These are phyloP conservation scores for Chaetodon trifasciatus DNA, from an alignment of 2,797 vertebrate species.

Conservation along the genomic window DNA sequence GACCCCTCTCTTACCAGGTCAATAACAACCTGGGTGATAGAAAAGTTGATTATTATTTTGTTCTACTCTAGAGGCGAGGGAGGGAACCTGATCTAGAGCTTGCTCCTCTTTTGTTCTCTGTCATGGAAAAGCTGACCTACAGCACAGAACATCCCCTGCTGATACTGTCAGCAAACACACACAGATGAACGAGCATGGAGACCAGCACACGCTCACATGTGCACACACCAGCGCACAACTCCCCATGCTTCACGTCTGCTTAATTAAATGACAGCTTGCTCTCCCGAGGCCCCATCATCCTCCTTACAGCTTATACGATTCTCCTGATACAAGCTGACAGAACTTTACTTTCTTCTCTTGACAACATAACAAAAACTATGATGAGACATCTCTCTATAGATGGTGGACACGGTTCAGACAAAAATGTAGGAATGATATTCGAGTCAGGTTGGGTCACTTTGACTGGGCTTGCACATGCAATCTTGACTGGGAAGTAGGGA, in stretches of 20 bases:
- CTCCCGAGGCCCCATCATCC: slow-evolving; percentile 62
- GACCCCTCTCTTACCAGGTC: slow-evolving; percentile 27
- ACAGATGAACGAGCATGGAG: slow-evolving; percentile 11
- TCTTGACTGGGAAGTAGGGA: no score
- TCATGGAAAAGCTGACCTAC: slow-evolving; percentile 49
- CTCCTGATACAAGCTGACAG: slow-evolving; percentile 39
- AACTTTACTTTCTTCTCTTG: slow-evolving; percentile 18
- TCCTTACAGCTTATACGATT: slow-evolving; percentile 43
- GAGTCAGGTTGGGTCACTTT: no score
- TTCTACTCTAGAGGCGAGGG: not conserved
- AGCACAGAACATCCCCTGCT: slow-evolving; percentile 43
- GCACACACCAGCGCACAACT: not conserved
- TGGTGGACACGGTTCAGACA: no score
- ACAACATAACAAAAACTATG: slow-evolving; percentile 32
- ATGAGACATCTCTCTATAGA: slow-evolving; percentile 21
- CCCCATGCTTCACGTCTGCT: slow-evolving; percentile 45
- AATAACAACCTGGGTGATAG: slow-evolving; percentile 35
- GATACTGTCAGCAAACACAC: slow-evolving; percentile 36
- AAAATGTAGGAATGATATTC: no score
- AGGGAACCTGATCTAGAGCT: slow-evolving; percentile 31
- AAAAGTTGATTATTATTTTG: slow-evolving; percentile 1
- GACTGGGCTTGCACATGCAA: no score
- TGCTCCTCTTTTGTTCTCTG: slow-evolving; percentile 28
- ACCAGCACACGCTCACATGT: slow-evolving; percentile 1
- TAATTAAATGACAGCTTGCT: slow-evolving; percentile 73